Base-by-base conservation (phyloP, 2,888 invertebrate species). In the Zele albiditarsus region DNA sequence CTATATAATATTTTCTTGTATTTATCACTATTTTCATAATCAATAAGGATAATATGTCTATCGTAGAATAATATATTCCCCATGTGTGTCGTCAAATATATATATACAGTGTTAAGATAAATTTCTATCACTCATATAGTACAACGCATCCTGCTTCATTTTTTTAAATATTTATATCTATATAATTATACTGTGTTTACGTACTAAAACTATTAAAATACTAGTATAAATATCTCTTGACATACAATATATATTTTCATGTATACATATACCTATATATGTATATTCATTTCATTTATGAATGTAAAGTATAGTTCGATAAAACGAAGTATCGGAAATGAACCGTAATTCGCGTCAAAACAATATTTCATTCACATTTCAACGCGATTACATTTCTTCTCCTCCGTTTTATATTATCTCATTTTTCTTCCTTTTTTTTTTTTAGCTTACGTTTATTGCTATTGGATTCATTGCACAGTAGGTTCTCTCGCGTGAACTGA, bases 181-280 rank as follows among this genome's bases (percentile, higher is more conserved):
- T 80, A 82, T 83, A 82, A 85, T 82, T 81, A 80, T 81, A 80
- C 73, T 75, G 81, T 81, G 74, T 79, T 84, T 85, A 83, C 78
- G 76, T 86, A 86, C 85, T 85, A 86, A 78, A 87, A 87, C 88
- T 88, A 88, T 87, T 87, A 88, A 88, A 88, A 88, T 88, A 88
- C 88, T 87, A 88, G 87, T 86, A 88, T 88, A 88, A 88, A 88
- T 87, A 88, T 88, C 85, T 88, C 86, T 88, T 80, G 86, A 83
- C 85, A 84, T 85, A 84, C 82, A 83, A 86, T 83, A 82, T 82
- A 82, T 80, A 77, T 80, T 74, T 78, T 71, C 77, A 80, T 84
- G 80, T 74, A 79, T 81, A 74, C 81, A 79, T n/a, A n/a, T n/a
- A n/a, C n/a, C n/a, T n/a, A n/a, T n/a, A n/a, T n/a, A n/a, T n/a